phyloP scores from a whole-genome alignment of 2,888 invertebrate genomes.

The Meteorus cinctellus region DNA sequence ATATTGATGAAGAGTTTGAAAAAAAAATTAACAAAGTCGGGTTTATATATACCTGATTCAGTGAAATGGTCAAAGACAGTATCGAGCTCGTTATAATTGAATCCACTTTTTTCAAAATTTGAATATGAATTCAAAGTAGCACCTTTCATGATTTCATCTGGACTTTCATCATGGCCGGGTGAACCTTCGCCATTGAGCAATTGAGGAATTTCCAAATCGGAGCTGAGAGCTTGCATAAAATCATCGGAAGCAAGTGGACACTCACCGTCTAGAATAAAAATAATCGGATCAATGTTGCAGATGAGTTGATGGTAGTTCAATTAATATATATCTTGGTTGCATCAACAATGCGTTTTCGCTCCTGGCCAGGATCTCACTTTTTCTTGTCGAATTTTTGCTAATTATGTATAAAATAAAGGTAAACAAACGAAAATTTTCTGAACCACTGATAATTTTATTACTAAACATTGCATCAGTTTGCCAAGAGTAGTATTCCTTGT shows the following conservation, averaged over 20 bases:
- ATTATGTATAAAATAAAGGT: no score
- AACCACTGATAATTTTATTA: no score
- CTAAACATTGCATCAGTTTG: no score
- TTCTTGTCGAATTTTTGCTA: no score
- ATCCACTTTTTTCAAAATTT: conserved; percentile 54
- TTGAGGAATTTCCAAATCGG: conserved; percentile 64
- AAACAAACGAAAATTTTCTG: no score
- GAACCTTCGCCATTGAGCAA: conserved; percentile 59
- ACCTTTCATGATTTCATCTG: conserved; percentile 61
- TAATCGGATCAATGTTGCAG: no score
- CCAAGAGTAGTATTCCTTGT: no score
- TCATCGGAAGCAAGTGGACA: conserved; percentile 61
- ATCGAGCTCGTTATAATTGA: conserved; percentile 50
- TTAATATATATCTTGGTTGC: no score
- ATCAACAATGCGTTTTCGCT: no score
- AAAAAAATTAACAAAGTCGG: not conserved
- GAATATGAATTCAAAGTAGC: conserved; percentile 52
- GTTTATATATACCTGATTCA: conserved; percentile 21
- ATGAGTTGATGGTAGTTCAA: no score
- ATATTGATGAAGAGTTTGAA: not conserved
- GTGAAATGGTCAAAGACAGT: conserved; percentile 48
- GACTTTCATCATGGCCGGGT: conserved; percentile 57
- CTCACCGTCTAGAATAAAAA: conserved; percentile 57
- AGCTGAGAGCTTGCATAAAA: conserved; percentile 65
- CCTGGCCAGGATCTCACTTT: no score